Evolutionary conservation across 2,888 invertebrate genomes (phyloP), one percentile per base, ranked within the genome.

Genomic region (Herminia tarsipennalis): DNA sequence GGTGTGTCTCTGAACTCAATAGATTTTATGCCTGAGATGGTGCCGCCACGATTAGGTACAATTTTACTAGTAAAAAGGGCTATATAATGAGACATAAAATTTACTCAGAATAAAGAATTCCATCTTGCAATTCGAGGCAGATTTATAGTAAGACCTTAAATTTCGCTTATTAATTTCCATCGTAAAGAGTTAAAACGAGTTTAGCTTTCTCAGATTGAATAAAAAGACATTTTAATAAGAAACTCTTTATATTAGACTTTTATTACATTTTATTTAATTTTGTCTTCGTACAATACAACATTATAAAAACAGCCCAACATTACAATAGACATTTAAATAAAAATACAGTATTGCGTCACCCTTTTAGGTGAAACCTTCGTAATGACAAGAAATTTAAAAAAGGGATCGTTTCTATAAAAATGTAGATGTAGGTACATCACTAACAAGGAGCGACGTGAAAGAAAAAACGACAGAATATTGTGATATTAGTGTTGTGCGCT

Each of bases 401-500:
- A 29, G 29, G 39, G 35, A 21, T 45, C 55, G 34, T 56, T 48
- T 45, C 43, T 47, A 63, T 52, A 50, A 46, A 56, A 70, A 66
- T 55, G 49, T 48, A 10, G 35, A 28, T 34, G 36, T n/a, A n/a
- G n/a, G n/a, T 55, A 51, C 46, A 50, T 51, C 47, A 59, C 65
- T 78, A 82, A 82, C 66, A 69, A 80, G 73, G 70, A 81, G 69
- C 73, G 82, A 81, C 80, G 69, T 70, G 62, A 58, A 74, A 30
- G 72, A 75, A 82, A 81, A 81, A 80, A 74, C 75, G 65, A 60
- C 68, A 73, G 66, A 60, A 81, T 47, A 47, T 47, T 47, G 40
- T 25, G 36, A 79, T 83, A 85, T 86, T 85, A 83, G 84, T 77
- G 69, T 62, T 65, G 72, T 69, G 74, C 69, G 76, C 72, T 83